Evolutionary conservation across 2,797 vertebrate genomes (phyloP).

Genomic region (Acanthiza pusilla): DNA sequence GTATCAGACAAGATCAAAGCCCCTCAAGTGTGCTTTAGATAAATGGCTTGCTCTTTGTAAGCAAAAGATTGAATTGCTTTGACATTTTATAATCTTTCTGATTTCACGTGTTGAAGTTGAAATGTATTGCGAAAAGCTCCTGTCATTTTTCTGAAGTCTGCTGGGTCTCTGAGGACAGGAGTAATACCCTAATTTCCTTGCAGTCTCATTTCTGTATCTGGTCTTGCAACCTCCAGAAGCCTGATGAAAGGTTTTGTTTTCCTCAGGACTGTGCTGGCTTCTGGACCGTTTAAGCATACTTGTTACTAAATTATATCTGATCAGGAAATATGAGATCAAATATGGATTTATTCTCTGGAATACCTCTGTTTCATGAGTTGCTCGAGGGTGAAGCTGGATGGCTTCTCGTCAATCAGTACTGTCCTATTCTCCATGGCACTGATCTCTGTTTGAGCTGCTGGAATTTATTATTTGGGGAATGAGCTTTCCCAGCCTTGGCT

Average conservation of each 20-base stretch:
- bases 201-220: not conserved
- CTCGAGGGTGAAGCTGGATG: not conserved
- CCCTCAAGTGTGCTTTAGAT: not conserved
- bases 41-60: conserved; percentile 13
- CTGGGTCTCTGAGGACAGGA: not conserved
- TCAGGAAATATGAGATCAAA: not conserved
- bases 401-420: not conserved
- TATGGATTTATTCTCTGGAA: not conserved
- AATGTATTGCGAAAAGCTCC: not conserved
- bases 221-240: not conserved
- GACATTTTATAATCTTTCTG: conserved; percentile 35
- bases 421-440: not conserved
- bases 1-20: not conserved
- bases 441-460: not conserved
- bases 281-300: not conserved
- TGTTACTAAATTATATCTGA: not conserved
- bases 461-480: not conserved
- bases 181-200: not conserved
- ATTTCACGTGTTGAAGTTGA: not conserved
- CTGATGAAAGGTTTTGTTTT: not conserved
- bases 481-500: not conserved
- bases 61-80: conserved; percentile 16
- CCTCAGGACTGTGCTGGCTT: not conserved
- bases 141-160: not conserved
- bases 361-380: not conserved